These are phyloP conservation scores for Sturmia bella DNA, from an alignment of 2,888 invertebrate species.

Conservation along the genomic window DNA sequence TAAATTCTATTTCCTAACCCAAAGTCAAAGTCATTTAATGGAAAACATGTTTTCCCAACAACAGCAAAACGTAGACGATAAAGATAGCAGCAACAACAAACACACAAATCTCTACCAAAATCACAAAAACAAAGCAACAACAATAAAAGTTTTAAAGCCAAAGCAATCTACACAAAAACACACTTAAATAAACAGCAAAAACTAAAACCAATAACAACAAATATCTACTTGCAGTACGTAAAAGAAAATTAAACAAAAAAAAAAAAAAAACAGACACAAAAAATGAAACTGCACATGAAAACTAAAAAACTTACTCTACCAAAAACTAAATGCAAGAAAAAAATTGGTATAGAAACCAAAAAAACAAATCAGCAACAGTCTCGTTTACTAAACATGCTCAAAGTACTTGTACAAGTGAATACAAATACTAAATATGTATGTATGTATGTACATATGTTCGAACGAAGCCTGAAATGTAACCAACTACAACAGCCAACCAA, in stretches of 20 bases:
- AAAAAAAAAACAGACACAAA: slow-evolving; percentile 2
- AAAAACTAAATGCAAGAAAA: slow-evolving; percentile 41
- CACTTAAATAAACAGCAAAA: slow-evolving; percentile 53
- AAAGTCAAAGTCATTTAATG: slow-evolving; percentile 66
- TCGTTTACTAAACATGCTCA: slow-evolving; percentile 48
- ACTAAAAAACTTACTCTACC: slow-evolving; percentile 36
- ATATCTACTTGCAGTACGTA: slow-evolving; percentile 11
- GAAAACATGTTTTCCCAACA: slow-evolving; percentile 59
- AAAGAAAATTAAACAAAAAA: neutral
- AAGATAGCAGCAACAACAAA: slow-evolving; percentile 35
- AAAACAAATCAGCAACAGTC: slow-evolving; percentile 63
- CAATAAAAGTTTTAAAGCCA: slow-evolving; percentile 45
- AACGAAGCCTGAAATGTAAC: slow-evolving; percentile 34
- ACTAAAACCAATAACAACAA: slow-evolving; percentile 49
- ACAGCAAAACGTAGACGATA: slow-evolving; percentile 20
- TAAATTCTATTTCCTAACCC: slow-evolving; percentile 45
- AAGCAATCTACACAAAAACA: slow-evolving; percentile 56
- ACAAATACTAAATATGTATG: neutral
- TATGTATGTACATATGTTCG: neutral
- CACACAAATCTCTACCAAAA: slow-evolving; percentile 11
- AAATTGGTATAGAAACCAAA: too few species aligned
- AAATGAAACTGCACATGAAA: slow-evolving; percentile 55
- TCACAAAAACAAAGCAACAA: slow-evolving; percentile 3
- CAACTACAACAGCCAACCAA: slow-evolving; percentile 29
- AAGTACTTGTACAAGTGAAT: slow-evolving; percentile 42